Percentiles rank a stretch among this genome's conserved stretches.
Conservation (phyloP, 2,888 invertebrate species). For the Ichneumoninae sp. region DNA sequence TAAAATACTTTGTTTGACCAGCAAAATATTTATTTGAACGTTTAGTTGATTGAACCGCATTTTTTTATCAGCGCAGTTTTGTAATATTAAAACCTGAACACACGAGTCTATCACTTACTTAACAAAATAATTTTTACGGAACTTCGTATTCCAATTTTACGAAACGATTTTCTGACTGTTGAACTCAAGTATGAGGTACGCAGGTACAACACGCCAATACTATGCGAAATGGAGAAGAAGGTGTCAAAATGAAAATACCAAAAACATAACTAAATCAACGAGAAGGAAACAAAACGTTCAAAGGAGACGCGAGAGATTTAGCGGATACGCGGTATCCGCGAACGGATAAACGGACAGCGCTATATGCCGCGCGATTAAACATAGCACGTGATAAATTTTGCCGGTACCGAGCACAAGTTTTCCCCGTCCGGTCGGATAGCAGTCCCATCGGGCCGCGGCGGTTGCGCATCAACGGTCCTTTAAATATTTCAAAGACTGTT, state of each 20-base stretch:
- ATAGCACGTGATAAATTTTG: constrained; percentile 10
- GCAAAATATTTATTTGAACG: too few relatives aligned
- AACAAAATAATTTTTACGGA: too few relatives aligned
- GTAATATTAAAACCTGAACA: too few relatives aligned
- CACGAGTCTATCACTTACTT: too few relatives aligned
- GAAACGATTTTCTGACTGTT: too few relatives aligned
- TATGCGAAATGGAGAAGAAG: not conserved
- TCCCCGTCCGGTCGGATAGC: not conserved
- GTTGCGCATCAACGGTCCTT: constrained; percentile 14
- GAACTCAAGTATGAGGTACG: not conserved
- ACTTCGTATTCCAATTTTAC: too few relatives aligned
- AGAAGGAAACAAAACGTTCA: not conserved
- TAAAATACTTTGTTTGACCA: too few relatives aligned
- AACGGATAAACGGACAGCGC: constrained; percentile 7
- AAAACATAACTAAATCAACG: constrained; percentile 27
- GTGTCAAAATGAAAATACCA: constrained; percentile 22
- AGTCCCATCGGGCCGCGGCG: constrained; percentile 2
- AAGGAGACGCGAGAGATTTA: not conserved
- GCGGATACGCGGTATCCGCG: not conserved
- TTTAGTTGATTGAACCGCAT: too few relatives aligned
- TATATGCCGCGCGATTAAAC: constrained; percentile 4
- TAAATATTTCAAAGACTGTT: constrained; percentile 33
- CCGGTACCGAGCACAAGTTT: not conserved
- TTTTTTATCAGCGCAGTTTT: too few relatives aligned
- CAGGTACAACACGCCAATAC: not conserved